A percentile compares a stretch with the other conserved stretches of the same genome.
phyloP scores from a whole-genome alignment of 2,888 invertebrate species.

The Pherbina coryleti region DNA sequence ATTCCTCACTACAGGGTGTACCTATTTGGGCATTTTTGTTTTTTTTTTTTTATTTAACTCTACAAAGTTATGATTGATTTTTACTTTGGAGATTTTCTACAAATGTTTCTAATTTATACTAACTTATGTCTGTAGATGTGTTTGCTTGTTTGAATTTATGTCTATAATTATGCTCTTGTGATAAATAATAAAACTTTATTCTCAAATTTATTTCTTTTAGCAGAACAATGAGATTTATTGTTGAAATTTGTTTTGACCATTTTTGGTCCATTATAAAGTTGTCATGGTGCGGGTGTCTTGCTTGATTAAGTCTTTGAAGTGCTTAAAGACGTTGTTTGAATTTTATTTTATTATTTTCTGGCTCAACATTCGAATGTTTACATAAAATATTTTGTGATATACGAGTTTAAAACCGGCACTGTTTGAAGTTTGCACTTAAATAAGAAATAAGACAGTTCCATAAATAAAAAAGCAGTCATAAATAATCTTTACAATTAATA shows the following conservation, averaged over 20 bases:
- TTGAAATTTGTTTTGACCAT: slow-evolving; percentile 41
- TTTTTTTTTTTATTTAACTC: slow-evolving; percentile 7
- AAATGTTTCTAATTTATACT: neutral
- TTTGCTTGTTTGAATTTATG: slow-evolving; percentile 20
- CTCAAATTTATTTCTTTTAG: slow-evolving; percentile 20
- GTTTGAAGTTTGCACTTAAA: neutral
- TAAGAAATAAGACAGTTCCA: neutral
- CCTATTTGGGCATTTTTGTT: slow-evolving; percentile 20
- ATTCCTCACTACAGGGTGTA: neutral
- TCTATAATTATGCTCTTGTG: slow-evolving; percentile 32
- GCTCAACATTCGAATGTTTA: neutral
- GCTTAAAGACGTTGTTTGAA: slow-evolving; percentile 11
- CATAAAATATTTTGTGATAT: neutral
- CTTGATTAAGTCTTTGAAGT: neutral
- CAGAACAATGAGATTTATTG: slow-evolving; percentile 56
- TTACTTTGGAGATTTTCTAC: neutral
- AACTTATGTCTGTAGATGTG: slow-evolving; percentile 29
- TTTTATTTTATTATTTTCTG: neutral
- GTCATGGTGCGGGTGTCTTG: slow-evolving; percentile 19
- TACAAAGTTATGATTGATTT: slow-evolving; percentile 35
- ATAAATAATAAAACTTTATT: slow-evolving; percentile 28
- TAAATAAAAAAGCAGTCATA: too few relatives aligned
- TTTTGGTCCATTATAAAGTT: slow-evolving; percentile 15
- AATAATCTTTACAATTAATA: too few relatives aligned
- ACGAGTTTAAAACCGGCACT: neutral